Evolutionary conservation across 2,888 invertebrate species (phyloP), one percentile per base, ranked within the genome.

Genomic region (Drosophila anomelani): DNA sequence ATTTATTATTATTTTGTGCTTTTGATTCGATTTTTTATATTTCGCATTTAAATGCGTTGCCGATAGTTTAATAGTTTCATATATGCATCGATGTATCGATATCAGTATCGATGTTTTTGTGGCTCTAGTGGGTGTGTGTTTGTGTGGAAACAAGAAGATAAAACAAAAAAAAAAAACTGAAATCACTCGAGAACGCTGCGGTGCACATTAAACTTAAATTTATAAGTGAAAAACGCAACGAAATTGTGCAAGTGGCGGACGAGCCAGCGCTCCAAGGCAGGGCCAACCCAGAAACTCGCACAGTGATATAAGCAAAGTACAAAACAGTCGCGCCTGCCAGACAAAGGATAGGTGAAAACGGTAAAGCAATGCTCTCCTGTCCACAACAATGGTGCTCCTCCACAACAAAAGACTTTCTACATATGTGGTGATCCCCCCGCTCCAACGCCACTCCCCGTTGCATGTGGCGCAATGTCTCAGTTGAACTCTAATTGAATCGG

Each of bases 311-410:
- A 80, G 77, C 56, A 74, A 78, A 84, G 82, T 87, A 85, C 88
- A 85, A 83, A 83, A 72, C 73, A 64, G 60, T 64, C 68, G 62
- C 55, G 46, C 62, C 62, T 53, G 49, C 47, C 79, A 81, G 74
- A 84, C 87, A 86, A 88, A 88, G 84, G 86, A 83, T 79, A 78
- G 59, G 71, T 76, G 68, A 77, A 74, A 88, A 86, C 86, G 84
- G 88, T 88, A 84, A 72, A 59, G 29, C 43, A 43, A 34, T 34
- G 34, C 63, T 29, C 32, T 17, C 36, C 64, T 32, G 49, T 38
- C 49, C 64, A 58, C 34, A 56, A 43, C 60, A 56, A 56, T 61
- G 57, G 34, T 29, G 47, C n/a, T 62, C 26, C n/a, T 32, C 39
- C 69, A 55, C 23, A 67, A 67, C 67, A 67, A 67, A 67, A 67